Percentiles rank a stretch among this genome's conserved stretches.
Conservation (phyloP, 2,797 vertebrate genomes). For the Emydoidea blandingii region DNA sequence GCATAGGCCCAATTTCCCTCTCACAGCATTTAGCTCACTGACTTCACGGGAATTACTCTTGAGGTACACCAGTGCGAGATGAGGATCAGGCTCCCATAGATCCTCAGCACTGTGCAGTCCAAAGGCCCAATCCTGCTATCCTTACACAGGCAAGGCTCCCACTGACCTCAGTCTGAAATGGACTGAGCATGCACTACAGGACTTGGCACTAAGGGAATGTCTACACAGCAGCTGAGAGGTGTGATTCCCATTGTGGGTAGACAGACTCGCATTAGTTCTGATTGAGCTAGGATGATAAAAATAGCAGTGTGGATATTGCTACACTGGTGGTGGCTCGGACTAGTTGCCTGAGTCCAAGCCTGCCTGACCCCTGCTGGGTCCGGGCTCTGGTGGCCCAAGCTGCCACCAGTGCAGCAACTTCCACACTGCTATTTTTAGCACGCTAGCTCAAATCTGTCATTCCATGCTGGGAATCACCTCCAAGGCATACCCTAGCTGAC, state of each 20-base stretch:
- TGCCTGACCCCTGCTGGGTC: not conserved
- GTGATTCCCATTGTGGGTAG: no score
- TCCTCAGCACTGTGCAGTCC: not conserved
- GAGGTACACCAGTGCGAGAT: accelerated
- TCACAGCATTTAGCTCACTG: accelerated
- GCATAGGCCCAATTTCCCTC: accelerated
- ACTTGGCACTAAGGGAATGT: not conserved
- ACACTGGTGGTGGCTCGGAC: accelerated
- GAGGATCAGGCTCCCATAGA: not conserved
- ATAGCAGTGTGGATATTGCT: not conserved
- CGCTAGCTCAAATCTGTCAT: not conserved
- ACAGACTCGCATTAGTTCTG: no score
- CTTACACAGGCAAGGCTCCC: not conserved
- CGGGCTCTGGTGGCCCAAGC: not conserved
- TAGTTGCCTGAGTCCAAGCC: not conserved
- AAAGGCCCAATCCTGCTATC: not conserved
- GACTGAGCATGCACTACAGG: not conserved
- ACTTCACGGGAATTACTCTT: not conserved
- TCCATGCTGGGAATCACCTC: not conserved
- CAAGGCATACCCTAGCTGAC: not conserved
- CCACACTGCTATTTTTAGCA: not conserved
- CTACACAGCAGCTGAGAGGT: no score
- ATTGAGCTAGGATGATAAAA: not conserved
- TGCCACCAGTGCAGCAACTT: not conserved
- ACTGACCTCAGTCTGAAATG: not conserved